Percentiles rank a stretch among this genome's conserved stretches.
phyloP scores from a whole-genome alignment of 1,140 invertebrate genomes.

The Caerostris darwini region DNA sequence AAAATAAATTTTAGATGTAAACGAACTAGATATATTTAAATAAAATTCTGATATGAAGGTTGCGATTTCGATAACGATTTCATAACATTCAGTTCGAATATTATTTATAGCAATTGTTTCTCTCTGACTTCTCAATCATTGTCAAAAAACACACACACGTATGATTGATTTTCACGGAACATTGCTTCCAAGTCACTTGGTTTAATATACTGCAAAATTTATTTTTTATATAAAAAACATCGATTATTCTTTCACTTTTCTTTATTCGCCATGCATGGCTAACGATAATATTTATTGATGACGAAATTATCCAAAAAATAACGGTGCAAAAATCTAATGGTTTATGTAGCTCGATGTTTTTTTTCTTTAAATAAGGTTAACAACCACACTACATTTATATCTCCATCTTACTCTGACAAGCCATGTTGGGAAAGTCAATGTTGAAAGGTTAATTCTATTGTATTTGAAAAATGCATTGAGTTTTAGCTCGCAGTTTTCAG shows the following conservation, averaged over 20 bases:
- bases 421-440: background rate
- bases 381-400: background rate
- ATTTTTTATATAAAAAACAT: background rate
- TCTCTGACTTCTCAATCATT: background rate
- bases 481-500: background rate
- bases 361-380: background rate
- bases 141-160: background rate
- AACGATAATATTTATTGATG: background rate
- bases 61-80: too few relatives aligned
- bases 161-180: background rate
- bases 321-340: background rate
- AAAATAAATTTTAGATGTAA: too few relatives aligned
- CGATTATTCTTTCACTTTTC: background rate
- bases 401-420: background rate
- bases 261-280: background rate
- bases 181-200: background rate
- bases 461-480: background rate
- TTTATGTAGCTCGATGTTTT: background rate
- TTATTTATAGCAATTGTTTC: background rate
- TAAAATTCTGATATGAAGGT: too few relatives aligned
- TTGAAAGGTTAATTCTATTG: slow-evolving; percentile 11
- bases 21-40: too few relatives aligned
- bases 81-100: background rate
- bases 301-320: background rate
- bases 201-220: background rate